phyloP scores from a whole-genome alignment of 2,797 vertebrate species.

The Sebastes paucispinis region DNA sequence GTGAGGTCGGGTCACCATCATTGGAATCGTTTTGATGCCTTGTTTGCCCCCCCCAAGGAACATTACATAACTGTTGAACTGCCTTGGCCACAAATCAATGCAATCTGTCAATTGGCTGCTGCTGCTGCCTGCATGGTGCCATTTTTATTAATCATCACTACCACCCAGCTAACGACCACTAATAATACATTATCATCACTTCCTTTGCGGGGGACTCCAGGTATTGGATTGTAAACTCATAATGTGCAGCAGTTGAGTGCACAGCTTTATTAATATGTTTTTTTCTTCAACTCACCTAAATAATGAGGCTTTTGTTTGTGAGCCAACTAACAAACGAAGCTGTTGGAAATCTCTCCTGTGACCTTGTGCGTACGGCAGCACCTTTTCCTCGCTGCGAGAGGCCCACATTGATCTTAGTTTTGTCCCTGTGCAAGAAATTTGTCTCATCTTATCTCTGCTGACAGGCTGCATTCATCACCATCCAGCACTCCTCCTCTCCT shows the following conservation, averaged over 20 bases:
- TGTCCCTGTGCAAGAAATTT: slow-evolving; percentile 56
- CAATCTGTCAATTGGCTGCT: slow-evolving; percentile 57
- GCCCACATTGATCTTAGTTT: slow-evolving; percentile 66
- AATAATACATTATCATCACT: slow-evolving; percentile 22
- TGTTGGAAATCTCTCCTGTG: slow-evolving; percentile 13
- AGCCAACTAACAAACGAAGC: background rate
- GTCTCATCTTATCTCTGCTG: slow-evolving; percentile 69
- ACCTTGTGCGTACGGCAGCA: slow-evolving; percentile 58
- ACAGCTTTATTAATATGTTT: background rate
- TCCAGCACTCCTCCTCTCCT: slow-evolving; percentile 24
- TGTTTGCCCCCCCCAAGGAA: slow-evolving; percentile 39
- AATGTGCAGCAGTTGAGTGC: background rate
- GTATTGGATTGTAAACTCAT: background rate
- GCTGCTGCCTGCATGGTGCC: slow-evolving; percentile 15
- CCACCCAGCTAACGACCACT: slow-evolving; percentile 13
- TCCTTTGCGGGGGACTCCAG: background rate
- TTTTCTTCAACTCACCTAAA: background rate
- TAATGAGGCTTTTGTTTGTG: background rate
- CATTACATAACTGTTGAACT: slow-evolving; percentile 64
- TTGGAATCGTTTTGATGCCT: slow-evolving; percentile 35
- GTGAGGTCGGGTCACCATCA: slow-evolving; percentile 31
- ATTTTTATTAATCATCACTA: slow-evolving; percentile 40
- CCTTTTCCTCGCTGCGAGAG: slow-evolving; percentile 39
- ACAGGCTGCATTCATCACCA: slow-evolving; percentile 61
- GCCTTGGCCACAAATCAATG: slow-evolving; percentile 56